A percentile compares a stretch with the other conserved stretches of the same genome.
These are phyloP conservation scores for Amphipyra tragopoginis DNA, from an alignment of 2,888 invertebrate species.

Conservation along the genomic window DNA sequence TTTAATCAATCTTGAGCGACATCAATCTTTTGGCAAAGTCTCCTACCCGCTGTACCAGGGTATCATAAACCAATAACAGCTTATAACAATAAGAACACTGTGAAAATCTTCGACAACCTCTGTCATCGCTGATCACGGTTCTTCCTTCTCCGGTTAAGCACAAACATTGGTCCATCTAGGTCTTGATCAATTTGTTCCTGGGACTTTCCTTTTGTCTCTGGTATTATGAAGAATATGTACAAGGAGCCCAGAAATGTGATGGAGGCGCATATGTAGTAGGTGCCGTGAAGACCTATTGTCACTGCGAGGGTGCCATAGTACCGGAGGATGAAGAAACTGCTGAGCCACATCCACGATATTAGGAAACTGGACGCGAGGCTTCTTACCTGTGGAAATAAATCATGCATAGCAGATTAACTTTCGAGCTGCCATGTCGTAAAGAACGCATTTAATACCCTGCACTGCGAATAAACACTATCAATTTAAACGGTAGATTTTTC, in stretches of 20 bases:
- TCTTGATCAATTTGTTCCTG: constrained; percentile 78
- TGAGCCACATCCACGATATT: constrained; percentile 86
- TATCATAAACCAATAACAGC: constrained; percentile 35
- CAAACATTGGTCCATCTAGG: constrained; percentile 75
- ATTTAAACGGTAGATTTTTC: no score
- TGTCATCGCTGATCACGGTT: constrained; percentile 77
- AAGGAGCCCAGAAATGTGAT: constrained; percentile 79
- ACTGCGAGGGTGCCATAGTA: constrained; percentile 81
- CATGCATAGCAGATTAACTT: no score
- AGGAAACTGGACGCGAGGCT: constrained; percentile 84
- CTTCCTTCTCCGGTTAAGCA: constrained; percentile 60
- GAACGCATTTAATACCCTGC: no score
- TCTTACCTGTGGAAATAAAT: constrained; percentile 71
- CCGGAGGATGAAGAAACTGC: constrained; percentile 82
- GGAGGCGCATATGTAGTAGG: constrained; percentile 82
- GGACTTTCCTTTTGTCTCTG: constrained; percentile 82
- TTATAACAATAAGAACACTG: constrained; percentile 52
- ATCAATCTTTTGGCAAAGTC: constrained; percentile 43
- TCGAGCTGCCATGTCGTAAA: no score
- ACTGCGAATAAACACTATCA: no score
- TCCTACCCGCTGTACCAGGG: constrained; percentile 31
- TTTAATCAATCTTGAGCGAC: constrained; percentile 45
- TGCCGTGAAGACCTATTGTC: constrained; percentile 79
- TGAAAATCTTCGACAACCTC: constrained; percentile 60
- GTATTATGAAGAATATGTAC: constrained; percentile 75